Conservation (phyloP, 2,113 vertebrate genomes). For the Silurus meridionalis region DNA sequence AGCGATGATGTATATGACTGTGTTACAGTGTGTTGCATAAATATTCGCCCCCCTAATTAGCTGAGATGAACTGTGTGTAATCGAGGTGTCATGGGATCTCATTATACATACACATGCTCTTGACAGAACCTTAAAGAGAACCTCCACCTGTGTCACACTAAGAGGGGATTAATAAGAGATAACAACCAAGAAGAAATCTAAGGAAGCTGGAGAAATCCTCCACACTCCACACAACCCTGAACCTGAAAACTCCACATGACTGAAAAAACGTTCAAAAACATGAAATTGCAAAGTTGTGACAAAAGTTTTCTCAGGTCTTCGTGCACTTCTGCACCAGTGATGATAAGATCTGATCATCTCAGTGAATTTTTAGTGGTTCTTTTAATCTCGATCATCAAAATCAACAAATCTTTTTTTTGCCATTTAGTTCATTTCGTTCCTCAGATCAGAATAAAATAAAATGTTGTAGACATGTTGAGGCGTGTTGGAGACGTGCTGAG, state of each 20-base stretch:
- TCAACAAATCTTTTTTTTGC: no score
- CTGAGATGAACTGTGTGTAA: background rate
- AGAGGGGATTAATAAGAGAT: background rate
- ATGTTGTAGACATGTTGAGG: no score
- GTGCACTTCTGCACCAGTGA: no score
- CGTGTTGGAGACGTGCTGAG: no score
- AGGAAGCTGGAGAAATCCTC: background rate
- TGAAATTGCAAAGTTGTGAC: no score
- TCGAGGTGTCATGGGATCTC: background rate
- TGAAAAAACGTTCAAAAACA: no score
- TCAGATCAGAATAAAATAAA: no score
- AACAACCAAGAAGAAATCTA: background rate
- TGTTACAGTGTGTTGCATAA: background rate
- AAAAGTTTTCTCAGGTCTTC: no score
- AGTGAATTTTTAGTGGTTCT: no score
- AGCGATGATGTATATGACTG: background rate
- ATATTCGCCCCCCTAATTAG: background rate
- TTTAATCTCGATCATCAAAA: no score
- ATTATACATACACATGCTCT: background rate
- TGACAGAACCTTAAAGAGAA: background rate
- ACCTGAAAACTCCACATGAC: background rate
- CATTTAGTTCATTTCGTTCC: no score
- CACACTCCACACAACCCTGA: background rate
- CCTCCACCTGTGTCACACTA: background rate
- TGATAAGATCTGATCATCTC: no score